Percentiles rank a stretch among this genome's conserved stretches.
These are phyloP conservation scores for Parotia lawesii DNA, from an alignment of 2,113 vertebrate genomes.

Conservation along the genomic window DNA sequence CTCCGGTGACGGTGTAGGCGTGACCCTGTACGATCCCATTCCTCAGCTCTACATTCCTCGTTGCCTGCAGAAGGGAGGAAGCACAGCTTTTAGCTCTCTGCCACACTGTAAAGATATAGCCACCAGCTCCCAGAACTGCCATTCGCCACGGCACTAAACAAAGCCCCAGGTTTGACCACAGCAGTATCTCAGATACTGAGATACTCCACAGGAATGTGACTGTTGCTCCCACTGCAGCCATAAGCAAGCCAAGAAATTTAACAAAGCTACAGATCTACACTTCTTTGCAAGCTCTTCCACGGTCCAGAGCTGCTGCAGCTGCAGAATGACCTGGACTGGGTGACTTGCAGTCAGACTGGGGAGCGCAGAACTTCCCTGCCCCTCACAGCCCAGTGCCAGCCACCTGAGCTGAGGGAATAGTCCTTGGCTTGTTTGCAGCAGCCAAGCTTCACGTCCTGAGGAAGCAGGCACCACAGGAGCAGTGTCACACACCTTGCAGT, in stretches of 20 bases:
- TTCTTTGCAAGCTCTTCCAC: not conserved
- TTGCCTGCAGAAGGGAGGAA: constrained; percentile 6
- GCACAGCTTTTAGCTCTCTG: not conserved
- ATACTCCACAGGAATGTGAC: not conserved
- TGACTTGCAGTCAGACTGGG: not conserved
- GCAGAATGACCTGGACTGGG: not conserved
- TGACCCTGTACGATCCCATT: constrained; percentile 72
- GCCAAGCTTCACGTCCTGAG: not conserved
- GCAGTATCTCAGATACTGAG: not conserved
- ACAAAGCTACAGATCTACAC: not conserved
- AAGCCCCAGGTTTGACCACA: not conserved
- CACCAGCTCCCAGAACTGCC: not conserved
- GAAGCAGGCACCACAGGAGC: not conserved
- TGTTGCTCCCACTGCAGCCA: not conserved
- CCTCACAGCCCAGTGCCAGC: not conserved
- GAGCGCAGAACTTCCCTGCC: not conserved
- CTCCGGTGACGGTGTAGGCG: constrained; percentile 70
- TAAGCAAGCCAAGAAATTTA: not conserved
- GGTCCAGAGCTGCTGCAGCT: not conserved
- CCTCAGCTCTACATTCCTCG: not conserved
- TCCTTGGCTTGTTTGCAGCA: not conserved
- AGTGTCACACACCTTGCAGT: not conserved
- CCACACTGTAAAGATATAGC: not conserved
- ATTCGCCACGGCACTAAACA: not conserved
- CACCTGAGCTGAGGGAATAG: not conserved